Percentiles rank a stretch among this genome's conserved stretches.
phyloP scores from a whole-genome alignment of 2,888 invertebrate genomes.

The Rhyacophila evoluta region DNA sequence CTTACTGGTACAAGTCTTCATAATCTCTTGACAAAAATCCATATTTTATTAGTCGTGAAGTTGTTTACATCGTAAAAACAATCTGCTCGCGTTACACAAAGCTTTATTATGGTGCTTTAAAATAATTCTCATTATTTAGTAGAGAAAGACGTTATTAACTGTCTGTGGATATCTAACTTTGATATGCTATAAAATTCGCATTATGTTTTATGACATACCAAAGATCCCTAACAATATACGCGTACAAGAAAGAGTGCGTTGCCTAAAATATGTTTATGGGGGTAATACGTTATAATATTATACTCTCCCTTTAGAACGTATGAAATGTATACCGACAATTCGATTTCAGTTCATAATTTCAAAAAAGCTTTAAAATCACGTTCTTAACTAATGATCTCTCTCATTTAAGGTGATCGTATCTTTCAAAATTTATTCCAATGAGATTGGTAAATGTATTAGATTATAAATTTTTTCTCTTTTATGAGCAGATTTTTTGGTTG shows the following conservation, averaged over 20 bases:
- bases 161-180: slow-evolving; percentile 1
- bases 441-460: no score
- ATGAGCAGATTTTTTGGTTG: no score
- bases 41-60: background rate
- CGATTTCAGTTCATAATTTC: no score
- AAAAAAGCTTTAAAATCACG: no score
- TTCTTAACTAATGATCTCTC: no score
- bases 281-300: slow-evolving; percentile 41
- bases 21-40: no score
- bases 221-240: background rate
- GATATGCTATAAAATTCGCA: slow-evolving; percentile 41
- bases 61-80: background rate
- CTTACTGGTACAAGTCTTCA: no score
- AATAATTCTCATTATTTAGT: background rate
- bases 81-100: background rate
- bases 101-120: background rate
- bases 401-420: no score
- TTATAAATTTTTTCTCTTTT: no score
- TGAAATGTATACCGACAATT: background rate
- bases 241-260: background rate
- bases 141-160: background rate
- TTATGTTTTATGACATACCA: slow-evolving; percentile 42
- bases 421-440: no score
- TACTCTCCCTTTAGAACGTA: slow-evolving; percentile 32
- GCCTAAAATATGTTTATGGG: slow-evolving; percentile 35